Conservation (phyloP, 1,140 invertebrate genomes). For the Drosophila mojavensis region DNA sequence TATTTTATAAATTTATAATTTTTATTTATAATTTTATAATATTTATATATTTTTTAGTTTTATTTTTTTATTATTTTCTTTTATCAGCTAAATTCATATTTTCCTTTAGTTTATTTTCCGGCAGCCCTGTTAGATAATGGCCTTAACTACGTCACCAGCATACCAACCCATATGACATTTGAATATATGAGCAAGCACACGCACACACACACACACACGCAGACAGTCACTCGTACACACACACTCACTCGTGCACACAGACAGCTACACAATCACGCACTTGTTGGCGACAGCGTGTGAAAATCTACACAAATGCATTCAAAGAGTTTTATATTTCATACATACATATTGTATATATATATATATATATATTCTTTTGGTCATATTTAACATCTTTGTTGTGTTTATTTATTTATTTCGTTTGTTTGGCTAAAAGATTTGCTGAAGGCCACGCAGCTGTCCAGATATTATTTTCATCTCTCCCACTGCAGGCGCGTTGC, state of each 20-base stretch:
- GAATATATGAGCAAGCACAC: slow-evolving; percentile 17
- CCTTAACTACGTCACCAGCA: slow-evolving; percentile 34
- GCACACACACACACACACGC: slow-evolving; percentile 6
- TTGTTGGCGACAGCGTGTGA: slow-evolving; percentile 69
- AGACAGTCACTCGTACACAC: background rate
- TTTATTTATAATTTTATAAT: background rate
- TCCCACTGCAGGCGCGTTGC: slow-evolving; percentile 7
- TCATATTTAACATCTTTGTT: slow-evolving; percentile 8
- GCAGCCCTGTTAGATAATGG: slow-evolving; percentile 34
- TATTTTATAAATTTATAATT: background rate
- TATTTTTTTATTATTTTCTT: too few relatives aligned
- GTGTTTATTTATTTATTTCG: slow-evolving; percentile 5
- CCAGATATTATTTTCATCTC: slow-evolving; percentile 33
- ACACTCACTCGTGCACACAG: slow-evolving; percentile 5
- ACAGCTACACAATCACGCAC: slow-evolving; percentile 13
- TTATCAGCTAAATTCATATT: background rate
- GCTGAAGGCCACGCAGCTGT: slow-evolving; percentile 52
- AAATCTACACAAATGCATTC: slow-evolving; percentile 61
- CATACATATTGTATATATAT: background rate
- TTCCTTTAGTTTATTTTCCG: background rate
- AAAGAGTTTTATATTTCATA: slow-evolving; percentile 2
- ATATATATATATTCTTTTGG: slow-evolving; percentile 3
- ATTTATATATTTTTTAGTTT: background rate
- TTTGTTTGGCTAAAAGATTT: slow-evolving; percentile 18
- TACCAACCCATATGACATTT: slow-evolving; percentile 13